Conservation (phyloP, 1,140 invertebrate genomes). For the Drosophila takahashii region DNA sequence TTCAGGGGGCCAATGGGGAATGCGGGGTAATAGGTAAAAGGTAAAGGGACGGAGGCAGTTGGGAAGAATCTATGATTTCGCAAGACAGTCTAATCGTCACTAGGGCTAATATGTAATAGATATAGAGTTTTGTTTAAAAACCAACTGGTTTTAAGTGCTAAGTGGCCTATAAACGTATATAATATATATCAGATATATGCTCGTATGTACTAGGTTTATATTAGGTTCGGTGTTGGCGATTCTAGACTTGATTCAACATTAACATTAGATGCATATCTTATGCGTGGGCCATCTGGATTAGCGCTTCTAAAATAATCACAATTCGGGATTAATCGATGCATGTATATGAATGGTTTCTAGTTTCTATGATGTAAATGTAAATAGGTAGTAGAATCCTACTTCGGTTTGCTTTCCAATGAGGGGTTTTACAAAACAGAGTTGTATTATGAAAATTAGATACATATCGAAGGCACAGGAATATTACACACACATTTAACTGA, state of each 20-base stretch:
- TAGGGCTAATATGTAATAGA: conserved; percentile 53
- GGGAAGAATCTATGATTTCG: conserved; percentile 71
- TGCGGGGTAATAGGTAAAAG: neutral
- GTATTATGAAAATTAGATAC: conserved; percentile 56
- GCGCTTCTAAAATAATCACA: conserved; percentile 25
- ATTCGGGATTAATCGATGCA: conserved; percentile 31
- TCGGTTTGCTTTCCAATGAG: conserved; percentile 16
- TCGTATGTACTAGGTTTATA: conserved; percentile 25
- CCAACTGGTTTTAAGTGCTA: conserved; percentile 64
- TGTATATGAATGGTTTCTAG: conserved; percentile 45
- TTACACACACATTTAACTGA: conserved; percentile 57
- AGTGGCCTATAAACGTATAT: conserved; percentile 18
- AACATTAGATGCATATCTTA: conserved; percentile 41
- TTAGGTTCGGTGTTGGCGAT: conserved; percentile 8
- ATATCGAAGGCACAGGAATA: conserved; percentile 74
- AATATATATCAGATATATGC: conserved; percentile 27
- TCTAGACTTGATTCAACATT: conserved; percentile 32
- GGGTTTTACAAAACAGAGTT: conserved; percentile 21
- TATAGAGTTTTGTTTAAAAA: conserved; percentile 45
- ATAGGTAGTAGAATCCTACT: conserved; percentile 38
- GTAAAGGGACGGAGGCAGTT: neutral
- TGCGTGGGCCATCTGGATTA: conserved; percentile 14
- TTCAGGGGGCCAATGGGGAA: neutral
- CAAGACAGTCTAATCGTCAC: conserved; percentile 72
- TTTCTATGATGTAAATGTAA: conserved; percentile 47